Evolutionary conservation across 2,888 invertebrate species (phyloP), one percentile per base, ranked within the genome.

Genomic region (Coenonympha glycerion): DNA sequence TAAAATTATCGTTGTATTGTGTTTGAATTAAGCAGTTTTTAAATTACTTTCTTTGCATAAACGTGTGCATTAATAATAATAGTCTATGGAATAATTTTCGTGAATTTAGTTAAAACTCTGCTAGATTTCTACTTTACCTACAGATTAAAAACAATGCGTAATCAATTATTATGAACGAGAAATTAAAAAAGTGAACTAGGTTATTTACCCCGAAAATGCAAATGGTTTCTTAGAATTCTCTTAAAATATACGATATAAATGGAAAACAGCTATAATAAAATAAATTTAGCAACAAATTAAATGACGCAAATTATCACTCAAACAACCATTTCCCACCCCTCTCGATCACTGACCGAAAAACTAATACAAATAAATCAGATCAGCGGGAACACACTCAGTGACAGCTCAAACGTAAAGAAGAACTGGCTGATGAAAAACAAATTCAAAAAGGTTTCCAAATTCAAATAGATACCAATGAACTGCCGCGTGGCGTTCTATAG

Each of bases 381-480:
- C 61, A 63, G 73, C 69, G 66, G 61, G 66, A 72, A 74, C 77
- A 65, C 72, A 79, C 82, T 82, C 64, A 76, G 79, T 78, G 79
- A 76, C 82, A 80, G 75, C 67, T 72, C 76, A 63, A 66, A 75
- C 77, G 80, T 74, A 76, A 79, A 78, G 69, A 73, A 77, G 76
- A 66, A 68, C 71, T 56, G 64, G 60, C 78, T 83, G 81, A 86
- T 85, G 83, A 82, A 82, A 85, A 84, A 84, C 84, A 84, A 83
- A 85, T 84, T 83, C 73, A 71, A 73, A 80, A 64, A 74, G 71
- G 69, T 70, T 81, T 80, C 79, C 68, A 64, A 82, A 81, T 76
- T 81, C 82, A 83, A 85, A 85, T 73, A 85, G 85, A 84, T 81
- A 84, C 83, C 79, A 76, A 78, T 80, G 82, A 83, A 82, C 68